These are phyloP conservation scores for Kuschelorhynchus macadamiae DNA, from an alignment of 2,888 invertebrate species.

Conservation along the genomic window DNA sequence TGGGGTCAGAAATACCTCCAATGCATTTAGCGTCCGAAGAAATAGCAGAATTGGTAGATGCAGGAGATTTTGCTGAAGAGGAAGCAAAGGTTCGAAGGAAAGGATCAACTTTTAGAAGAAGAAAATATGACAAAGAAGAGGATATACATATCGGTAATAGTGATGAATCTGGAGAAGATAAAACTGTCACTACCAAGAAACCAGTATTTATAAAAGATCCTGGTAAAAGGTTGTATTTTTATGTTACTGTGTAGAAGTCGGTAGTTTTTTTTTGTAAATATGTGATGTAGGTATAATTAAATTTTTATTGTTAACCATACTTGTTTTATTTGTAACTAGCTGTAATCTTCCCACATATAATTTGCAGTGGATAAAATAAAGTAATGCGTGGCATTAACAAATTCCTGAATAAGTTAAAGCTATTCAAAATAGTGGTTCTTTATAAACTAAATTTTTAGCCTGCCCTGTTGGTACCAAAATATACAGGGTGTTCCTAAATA, in stretches of 20 bases:
- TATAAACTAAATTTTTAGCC: too few relatives aligned
- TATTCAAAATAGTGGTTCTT: too few relatives aligned
- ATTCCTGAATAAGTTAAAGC: too few relatives aligned
- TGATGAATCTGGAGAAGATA: neutral
- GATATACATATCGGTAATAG: too few relatives aligned
- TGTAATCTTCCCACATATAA: too few relatives aligned
- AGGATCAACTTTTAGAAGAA: neutral
- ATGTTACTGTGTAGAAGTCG: constrained; percentile 56
- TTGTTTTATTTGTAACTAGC: constrained; percentile 13
- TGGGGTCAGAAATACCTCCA: constrained; percentile 44
- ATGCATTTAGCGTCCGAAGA: constrained; percentile 27
- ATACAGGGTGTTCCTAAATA: too few relatives aligned
- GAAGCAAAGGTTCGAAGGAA: constrained; percentile 1
- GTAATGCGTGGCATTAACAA: too few relatives aligned
- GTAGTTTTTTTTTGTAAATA: constrained; percentile 38
- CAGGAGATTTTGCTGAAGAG: constrained; percentile 22
- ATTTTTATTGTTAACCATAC: constrained; percentile 3
- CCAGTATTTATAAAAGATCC: constrained; percentile 65
- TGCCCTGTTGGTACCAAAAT: too few relatives aligned
- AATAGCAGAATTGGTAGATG: constrained; percentile 1
- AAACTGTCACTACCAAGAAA: constrained; percentile 44
- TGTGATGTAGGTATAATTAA: constrained; percentile 38
- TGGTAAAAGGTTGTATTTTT: constrained; percentile 65
- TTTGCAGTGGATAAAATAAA: too few relatives aligned
- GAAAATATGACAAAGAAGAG: neutral